phyloP scores from a whole-genome alignment of 92 coral and sea anemone species.

The Zoanthus gigantus region DNA sequence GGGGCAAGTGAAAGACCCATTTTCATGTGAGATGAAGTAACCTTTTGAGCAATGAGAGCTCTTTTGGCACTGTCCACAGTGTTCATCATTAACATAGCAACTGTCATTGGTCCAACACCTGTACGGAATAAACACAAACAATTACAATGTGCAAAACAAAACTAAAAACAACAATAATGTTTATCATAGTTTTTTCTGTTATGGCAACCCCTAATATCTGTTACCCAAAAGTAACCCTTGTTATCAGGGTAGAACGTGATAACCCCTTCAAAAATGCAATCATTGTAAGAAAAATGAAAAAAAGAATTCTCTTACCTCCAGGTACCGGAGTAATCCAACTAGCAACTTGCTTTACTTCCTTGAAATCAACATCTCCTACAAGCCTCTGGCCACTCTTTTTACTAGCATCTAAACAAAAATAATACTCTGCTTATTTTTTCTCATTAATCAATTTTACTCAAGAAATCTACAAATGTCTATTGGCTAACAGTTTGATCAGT shows the following conservation, averaged over 20 bases:
- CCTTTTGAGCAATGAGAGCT: slow-evolving; percentile 91
- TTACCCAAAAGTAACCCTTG: no score
- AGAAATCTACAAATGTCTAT: no score
- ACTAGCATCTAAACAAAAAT: slow-evolving; percentile 71
- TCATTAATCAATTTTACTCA: no score
- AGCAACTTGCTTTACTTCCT: slow-evolving; percentile 84
- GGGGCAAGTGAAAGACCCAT: slow-evolving; percentile 97
- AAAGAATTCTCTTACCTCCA: slow-evolving; percentile 76
- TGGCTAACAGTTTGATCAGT: no score
- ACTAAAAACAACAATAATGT: no score
- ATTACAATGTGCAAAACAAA: no score
- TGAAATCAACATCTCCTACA: slow-evolving; percentile 96
- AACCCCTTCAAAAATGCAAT: no score
- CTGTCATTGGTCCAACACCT: slow-evolving; percentile 99
- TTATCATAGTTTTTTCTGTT: no score
- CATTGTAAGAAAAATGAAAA: no score
- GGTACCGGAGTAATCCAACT: slow-evolving; percentile 99
- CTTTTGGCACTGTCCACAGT: slow-evolving; percentile 98
- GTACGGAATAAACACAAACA: not conserved
- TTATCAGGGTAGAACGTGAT: no score
- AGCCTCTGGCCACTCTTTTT: slow-evolving; percentile 97
- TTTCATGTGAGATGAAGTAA: slow-evolving; percentile 76
- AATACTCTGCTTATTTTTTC: no score
- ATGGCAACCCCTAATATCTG: no score
- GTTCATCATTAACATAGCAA: slow-evolving; percentile 98